Percentiles rank a stretch among this genome's conserved stretches.
Conservation (phyloP, 92 coral and sea anemone species). For the Palythoa heliodiscus region DNA sequence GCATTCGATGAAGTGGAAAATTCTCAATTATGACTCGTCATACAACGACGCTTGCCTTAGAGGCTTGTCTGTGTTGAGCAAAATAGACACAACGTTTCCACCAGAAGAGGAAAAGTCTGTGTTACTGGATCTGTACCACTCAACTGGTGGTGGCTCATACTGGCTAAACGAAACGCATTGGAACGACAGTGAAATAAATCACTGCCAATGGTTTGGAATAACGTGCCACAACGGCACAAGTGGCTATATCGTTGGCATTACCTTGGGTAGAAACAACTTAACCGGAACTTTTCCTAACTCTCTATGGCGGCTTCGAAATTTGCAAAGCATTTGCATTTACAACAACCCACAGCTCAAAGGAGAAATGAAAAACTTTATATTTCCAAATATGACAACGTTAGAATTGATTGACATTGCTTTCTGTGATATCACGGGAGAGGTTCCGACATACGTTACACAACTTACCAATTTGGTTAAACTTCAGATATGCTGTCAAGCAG, state of each 20-base stretch:
- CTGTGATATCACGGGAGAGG: slow-evolving; percentile 54
- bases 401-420: slow-evolving; percentile 56
- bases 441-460: slow-evolving; percentile 21
- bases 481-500: slow-evolving; percentile 71
- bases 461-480: slow-evolving; percentile 51
- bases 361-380: slow-evolving; percentile 53
- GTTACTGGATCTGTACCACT: slow-evolving; percentile 62
- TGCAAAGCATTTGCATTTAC: slow-evolving; percentile 64
- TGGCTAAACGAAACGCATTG: slow-evolving; percentile 66
- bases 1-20: slow-evolving; percentile 2
- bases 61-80: slow-evolving; percentile 45
- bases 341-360: slow-evolving; percentile 54
- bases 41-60: slow-evolving; percentile 49
- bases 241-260: slow-evolving; percentile 66
- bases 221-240: slow-evolving; percentile 52
- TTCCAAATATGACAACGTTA: slow-evolving; percentile 72
- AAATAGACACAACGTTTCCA: slow-evolving; percentile 58
- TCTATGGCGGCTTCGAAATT: slow-evolving; percentile 82
- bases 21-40: slow-evolving; percentile 32
- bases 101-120: slow-evolving; percentile 65
- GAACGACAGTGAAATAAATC: slow-evolving; percentile 45
- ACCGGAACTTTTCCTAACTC: slow-evolving; percentile 57
- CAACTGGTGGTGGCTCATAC: slow-evolving; percentile 58
- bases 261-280: slow-evolving; percentile 56
- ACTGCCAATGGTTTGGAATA: slow-evolving; percentile 86